These are phyloP conservation scores for Oreochromis grahami DNA, from an alignment of 2,797 vertebrate genomes.

Conservation along the genomic window DNA sequence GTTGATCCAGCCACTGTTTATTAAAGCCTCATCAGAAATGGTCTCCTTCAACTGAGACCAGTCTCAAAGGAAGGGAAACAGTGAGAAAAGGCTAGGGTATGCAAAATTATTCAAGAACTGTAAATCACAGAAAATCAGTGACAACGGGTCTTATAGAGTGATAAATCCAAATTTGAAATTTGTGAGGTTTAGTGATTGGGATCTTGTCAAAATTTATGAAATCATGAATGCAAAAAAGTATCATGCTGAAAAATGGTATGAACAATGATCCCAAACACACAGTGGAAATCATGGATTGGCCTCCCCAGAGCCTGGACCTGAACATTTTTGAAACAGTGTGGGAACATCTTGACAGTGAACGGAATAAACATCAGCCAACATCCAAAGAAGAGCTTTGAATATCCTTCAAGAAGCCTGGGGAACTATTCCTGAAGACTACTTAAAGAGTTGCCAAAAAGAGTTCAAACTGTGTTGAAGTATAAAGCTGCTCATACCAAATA, in stretches of 20 bases:
- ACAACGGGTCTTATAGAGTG: accelerated
- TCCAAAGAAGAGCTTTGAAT: too few species aligned
- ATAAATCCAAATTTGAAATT: not conserved
- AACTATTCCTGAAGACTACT: too few species aligned
- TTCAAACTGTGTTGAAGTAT: not conserved
- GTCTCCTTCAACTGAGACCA: not conserved
- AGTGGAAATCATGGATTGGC: too few species aligned
- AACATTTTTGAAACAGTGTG: too few species aligned
- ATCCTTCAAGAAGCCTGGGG: too few species aligned
- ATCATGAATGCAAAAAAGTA: not conserved
- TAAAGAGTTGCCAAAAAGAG: not conserved
- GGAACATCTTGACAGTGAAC: too few species aligned
- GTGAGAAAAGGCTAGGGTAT: not conserved
- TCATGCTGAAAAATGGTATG: not conserved
- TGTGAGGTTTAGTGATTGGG: too few species aligned
- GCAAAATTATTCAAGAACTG: not conserved
- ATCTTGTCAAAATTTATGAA: not conserved
- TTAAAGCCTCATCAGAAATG: not conserved
- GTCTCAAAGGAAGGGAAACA: not conserved
- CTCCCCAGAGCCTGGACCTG: too few species aligned
- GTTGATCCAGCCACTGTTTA: not conserved
- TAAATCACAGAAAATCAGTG: not conserved
- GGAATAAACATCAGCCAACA: too few species aligned
- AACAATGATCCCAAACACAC: too few species aligned
- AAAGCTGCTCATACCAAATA: not conserved